Percentiles rank a stretch among this genome's conserved stretches.
phyloP scores from a whole-genome alignment of 2,113 vertebrate genomes.

The Mesocricetus auratus region DNA sequence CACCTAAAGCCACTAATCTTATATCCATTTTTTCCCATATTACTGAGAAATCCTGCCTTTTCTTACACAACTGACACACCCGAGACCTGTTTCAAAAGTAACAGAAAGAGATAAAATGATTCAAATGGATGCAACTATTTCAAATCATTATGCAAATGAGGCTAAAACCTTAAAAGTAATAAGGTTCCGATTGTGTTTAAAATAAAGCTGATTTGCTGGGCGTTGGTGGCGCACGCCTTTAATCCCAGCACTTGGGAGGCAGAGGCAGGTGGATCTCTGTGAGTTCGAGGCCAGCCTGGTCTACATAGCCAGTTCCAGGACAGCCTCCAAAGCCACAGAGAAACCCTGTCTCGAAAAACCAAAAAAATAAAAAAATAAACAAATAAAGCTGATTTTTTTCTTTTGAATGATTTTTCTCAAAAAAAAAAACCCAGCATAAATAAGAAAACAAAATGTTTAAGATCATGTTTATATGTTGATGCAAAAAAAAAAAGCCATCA shows the following conservation, averaged over 20 bases:
- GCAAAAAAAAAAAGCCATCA: constrained; percentile 9
- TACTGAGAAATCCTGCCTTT: neutral
- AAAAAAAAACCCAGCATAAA: constrained; percentile 18
- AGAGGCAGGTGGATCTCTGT: too few species aligned
- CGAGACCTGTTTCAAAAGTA: neutral
- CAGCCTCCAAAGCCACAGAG: too few species aligned
- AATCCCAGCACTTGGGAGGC: too few species aligned
- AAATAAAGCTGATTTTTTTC: neutral
- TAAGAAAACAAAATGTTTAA: neutral
- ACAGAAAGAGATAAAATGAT: neutral
- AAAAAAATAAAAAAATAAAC: too few species aligned
- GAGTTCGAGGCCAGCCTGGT: too few species aligned
- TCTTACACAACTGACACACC: neutral
- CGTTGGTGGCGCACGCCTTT: too few species aligned
- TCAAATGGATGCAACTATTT: neutral
- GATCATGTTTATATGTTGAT: neutral
- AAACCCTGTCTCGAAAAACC: too few species aligned
- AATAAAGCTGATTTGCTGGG: too few species aligned
- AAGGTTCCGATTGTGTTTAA: neutral
- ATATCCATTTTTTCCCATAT: neutral
- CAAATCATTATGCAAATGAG: constrained; percentile 43
- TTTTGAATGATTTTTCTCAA: constrained; percentile 36
- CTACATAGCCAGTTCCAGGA: too few species aligned
- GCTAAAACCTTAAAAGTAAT: constrained; percentile 28
- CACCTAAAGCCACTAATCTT: neutral